phyloP scores from a whole-genome alignment of 2,888 invertebrate genomes.

The Nephrotoma guestfalica region DNA sequence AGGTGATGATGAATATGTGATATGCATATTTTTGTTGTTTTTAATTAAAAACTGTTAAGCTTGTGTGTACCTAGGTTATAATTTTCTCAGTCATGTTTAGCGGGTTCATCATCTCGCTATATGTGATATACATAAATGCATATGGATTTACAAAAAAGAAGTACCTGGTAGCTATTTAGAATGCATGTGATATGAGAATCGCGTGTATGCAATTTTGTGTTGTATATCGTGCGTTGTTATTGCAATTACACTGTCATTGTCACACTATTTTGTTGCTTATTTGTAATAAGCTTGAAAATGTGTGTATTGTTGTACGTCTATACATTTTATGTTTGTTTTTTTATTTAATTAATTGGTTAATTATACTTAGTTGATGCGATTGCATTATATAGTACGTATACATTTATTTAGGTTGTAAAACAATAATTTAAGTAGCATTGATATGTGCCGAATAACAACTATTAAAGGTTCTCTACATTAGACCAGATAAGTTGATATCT shows the following conservation, averaged over 20 bases:
- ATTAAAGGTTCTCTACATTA: too few species aligned
- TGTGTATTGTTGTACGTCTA: neutral
- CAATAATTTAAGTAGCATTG: too few species aligned
- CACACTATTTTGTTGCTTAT: neutral
- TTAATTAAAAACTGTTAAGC: neutral
- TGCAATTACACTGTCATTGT: neutral
- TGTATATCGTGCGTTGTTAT: neutral
- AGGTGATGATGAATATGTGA: too few species aligned
- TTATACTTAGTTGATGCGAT: neutral
- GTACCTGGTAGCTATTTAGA: neutral
- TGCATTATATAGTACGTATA: too few species aligned
- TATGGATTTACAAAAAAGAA: neutral
- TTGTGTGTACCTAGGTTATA: neutral
- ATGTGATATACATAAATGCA: neutral
- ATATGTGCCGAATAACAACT: too few species aligned
- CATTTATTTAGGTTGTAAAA: too few species aligned
- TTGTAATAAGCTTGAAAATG: neutral
- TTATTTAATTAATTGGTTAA: neutral
- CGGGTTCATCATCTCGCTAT: neutral
- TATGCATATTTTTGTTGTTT: too few species aligned
- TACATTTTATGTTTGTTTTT: neutral
- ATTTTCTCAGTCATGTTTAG: neutral
- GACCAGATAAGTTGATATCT: too few species aligned
- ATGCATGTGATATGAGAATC: neutral
- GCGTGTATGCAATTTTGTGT: neutral